Base-by-base conservation (phyloP, 2,888 invertebrate genomes). In the Teleiodes luculella region DNA sequence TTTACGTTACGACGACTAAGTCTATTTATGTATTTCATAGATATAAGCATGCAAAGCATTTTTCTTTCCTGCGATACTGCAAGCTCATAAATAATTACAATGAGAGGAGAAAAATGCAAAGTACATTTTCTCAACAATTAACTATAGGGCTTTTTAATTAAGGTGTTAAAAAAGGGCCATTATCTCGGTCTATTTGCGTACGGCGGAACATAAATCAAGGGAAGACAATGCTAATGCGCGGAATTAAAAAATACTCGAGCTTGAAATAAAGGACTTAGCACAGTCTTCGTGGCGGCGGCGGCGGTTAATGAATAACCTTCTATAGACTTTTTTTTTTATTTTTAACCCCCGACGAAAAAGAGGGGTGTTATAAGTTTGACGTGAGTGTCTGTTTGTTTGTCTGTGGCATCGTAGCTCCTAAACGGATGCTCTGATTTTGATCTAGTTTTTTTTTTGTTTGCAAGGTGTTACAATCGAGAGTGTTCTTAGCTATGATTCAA, bases 241-340 rank as follows among this genome's bases (percentile, higher is more conserved):
- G 87, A 86, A 86, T 88, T 88, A 88, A 88, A 88, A 88, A 88
- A 84, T 87, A 78, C 85, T 85, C 76, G 70, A 66, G 67, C 60
- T 75, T 76, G 81, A 84, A 85, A 83, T 85, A 81, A 83, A 78
- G 76, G 86, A 82, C 86, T 86, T 82, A 76, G 72, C 80, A 70
- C 78, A 80, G 85, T 85, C 87, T 87, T 85, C 71, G 83, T 69
- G 66, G 73, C 74, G 80, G 84, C 85, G 71, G 83, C 70, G 66
- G 73, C 74, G 80, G 84, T 87, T 86, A 87, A 88, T 87, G 83
- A 88, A 88, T 88, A 86, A 86, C 85, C 78, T 84, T 86, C 39
- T 39, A n/a, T 13, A 37, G 37, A 13, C n/a, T 37, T 7, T 13
- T 37, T 37, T 37, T 14, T 35, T 35, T n/a, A 11, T 35, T 35